Conservation (phyloP, 2,888 invertebrate species). For the Mimas tiliae region DNA sequence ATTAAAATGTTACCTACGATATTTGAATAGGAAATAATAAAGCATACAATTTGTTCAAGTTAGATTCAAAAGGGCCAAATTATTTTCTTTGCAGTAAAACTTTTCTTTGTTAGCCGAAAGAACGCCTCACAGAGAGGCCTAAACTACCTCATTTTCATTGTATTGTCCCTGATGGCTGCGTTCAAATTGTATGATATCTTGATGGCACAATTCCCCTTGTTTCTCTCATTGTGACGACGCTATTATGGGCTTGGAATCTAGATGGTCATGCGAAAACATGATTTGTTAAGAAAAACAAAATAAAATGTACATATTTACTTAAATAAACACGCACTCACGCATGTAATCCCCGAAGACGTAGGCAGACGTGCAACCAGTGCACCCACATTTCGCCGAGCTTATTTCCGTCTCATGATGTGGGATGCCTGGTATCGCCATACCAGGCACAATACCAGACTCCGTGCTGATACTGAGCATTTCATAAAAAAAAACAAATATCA, state of each 20-base stretch:
- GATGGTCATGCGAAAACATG: not conserved
- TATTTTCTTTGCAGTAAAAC: slow-evolving; percentile 8
- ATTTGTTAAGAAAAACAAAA: not conserved
- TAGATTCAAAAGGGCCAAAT: not conserved
- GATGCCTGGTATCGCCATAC: no score
- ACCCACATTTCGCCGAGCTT: no score
- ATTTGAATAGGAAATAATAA: no score
- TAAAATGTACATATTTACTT: no score
- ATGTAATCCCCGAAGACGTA: no score
- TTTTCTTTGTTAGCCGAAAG: slow-evolving; percentile 14
- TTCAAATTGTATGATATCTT: slow-evolving; percentile 27
- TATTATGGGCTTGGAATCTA: slow-evolving; percentile 14
- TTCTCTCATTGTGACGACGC: slow-evolving; percentile 4
- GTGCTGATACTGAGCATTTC: no score
- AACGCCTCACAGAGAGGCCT: slow-evolving; percentile 4
- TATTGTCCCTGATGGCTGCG: slow-evolving; percentile 19
- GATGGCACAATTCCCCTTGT: slow-evolving; percentile 27
- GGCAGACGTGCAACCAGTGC: not conserved
- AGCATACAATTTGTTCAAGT: not conserved
- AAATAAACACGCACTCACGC: no score
- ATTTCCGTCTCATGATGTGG: no score
- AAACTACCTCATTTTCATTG: slow-evolving; percentile 14
- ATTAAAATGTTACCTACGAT: no score
- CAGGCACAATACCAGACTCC: no score
- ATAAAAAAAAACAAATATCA: no score